These are phyloP conservation scores for Deilephila elpenor DNA, from an alignment of 2,888 invertebrate species.

Conservation along the genomic window DNA sequence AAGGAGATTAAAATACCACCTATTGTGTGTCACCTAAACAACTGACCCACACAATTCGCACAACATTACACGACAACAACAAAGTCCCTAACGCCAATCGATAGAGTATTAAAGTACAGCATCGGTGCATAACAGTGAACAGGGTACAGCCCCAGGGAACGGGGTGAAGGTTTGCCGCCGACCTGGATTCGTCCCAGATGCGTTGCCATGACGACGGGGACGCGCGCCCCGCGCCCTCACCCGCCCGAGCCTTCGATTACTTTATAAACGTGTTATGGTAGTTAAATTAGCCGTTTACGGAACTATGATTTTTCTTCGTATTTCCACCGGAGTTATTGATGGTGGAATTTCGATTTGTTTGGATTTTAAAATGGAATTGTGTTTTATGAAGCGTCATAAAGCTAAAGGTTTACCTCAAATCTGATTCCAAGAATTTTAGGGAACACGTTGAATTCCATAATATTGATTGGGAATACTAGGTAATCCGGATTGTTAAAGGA, in stretches of 20 bases:
- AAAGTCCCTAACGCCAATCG: constrained; percentile 19
- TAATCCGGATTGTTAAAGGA: too few relatives aligned
- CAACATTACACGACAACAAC: not conserved
- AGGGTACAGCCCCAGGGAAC: constrained; percentile 30
- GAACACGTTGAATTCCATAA: too few relatives aligned
- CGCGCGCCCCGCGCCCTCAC: constrained; percentile 23
- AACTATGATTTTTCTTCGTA: constrained; percentile 17
- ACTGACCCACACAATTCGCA: too few relatives aligned
- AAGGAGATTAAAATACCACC: too few relatives aligned
- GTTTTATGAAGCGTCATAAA: too few relatives aligned
- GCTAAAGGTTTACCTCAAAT: too few relatives aligned
- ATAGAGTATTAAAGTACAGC: constrained; percentile 21
- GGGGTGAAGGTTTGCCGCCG: constrained; percentile 54
- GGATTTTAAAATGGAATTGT: too few relatives aligned
- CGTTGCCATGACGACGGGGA: constrained; percentile 53
- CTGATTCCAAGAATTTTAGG: too few relatives aligned
- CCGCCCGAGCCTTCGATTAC: constrained; percentile 43
- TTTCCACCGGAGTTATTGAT: not conserved
- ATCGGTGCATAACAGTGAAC: constrained; percentile 24
- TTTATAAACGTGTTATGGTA: constrained; percentile 46
- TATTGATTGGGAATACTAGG: too few relatives aligned
- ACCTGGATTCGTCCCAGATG: constrained; percentile 62
- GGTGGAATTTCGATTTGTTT: too few relatives aligned
- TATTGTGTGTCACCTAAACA: too few relatives aligned
- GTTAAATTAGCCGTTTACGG: constrained; percentile 42